phyloP scores from a whole-genome alignment of 2,888 invertebrate genomes.

The Scaptomyza caliginosa region DNA sequence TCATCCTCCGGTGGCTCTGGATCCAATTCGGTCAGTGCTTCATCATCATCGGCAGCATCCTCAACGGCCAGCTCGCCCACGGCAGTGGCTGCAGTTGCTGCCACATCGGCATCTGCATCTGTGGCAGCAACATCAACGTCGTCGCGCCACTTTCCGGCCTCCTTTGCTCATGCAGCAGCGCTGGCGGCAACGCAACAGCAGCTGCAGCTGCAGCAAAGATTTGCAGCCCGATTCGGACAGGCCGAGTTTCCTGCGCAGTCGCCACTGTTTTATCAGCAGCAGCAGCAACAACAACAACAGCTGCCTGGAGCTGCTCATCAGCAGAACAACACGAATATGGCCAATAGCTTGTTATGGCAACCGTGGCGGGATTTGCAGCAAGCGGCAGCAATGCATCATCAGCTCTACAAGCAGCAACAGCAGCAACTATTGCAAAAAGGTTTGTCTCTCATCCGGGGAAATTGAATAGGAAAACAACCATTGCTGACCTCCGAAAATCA shows the following conservation, averaged over 20 bases:
- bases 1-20: slow-evolving; percentile 26
- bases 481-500: slow-evolving; percentile 10
- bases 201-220: slow-evolving; percentile 52
- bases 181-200: slow-evolving; percentile 57
- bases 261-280: slow-evolving; percentile 53
- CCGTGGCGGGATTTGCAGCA: slow-evolving; percentile 83
- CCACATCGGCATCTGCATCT: slow-evolving; percentile 10
- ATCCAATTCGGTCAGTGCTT: slow-evolving; percentile 40
- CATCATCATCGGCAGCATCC: slow-evolving; percentile 62
- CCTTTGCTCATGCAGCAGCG: slow-evolving; percentile 47
- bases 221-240: slow-evolving; percentile 36
- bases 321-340: slow-evolving; percentile 77
- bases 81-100: slow-evolving; percentile 27
- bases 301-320: slow-evolving; percentile 46
- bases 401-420: slow-evolving; percentile 80
- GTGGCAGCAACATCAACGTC: slow-evolving; percentile 10
- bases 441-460: slow-evolving; percentile 32
- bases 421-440: slow-evolving; percentile 54
- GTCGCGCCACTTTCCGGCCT: slow-evolving; percentile 31
- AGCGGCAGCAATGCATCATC: slow-evolving; percentile 81
- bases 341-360: slow-evolving; percentile 82
- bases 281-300: slow-evolving; percentile 18
- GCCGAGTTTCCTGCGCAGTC: slow-evolving; percentile 44
- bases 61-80: slow-evolving; percentile 71
- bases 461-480: slow-evolving; percentile 4